Conservation (phyloP, 2,888 invertebrate genomes). For the Orthosia incerta region DNA sequence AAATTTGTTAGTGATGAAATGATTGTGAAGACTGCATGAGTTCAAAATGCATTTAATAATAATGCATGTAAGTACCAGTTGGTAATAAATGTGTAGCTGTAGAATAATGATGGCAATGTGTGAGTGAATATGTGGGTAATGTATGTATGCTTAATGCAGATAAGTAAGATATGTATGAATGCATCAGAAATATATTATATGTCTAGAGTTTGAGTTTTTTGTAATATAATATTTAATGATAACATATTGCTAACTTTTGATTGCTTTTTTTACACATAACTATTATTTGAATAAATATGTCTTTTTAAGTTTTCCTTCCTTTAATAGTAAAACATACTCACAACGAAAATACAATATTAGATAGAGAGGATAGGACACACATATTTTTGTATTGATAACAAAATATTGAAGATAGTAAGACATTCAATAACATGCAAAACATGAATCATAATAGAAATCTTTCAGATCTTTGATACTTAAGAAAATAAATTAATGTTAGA, state of each 20-base stretch:
- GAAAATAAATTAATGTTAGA: slow-evolving; percentile 27
- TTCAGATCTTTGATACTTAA: slow-evolving; percentile 12
- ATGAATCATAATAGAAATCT: slow-evolving; percentile 28
- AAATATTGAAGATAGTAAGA: slow-evolving; percentile 43
- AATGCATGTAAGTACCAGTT: slow-evolving; percentile 35
- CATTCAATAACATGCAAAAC: slow-evolving; percentile 66
- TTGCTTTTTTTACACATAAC: not conserved
- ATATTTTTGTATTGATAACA: slow-evolving; percentile 39
- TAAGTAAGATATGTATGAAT: slow-evolving; percentile 29
- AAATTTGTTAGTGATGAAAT: slow-evolving; percentile 90
- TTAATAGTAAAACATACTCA: slow-evolving; percentile 19
- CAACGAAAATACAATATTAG: slow-evolving; percentile 35
- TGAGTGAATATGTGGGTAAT: slow-evolving; percentile 32
- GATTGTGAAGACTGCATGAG: slow-evolving; percentile 77
- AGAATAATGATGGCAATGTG: slow-evolving; percentile 28
- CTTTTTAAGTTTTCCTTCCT: not conserved
- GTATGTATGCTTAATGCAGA: slow-evolving; percentile 29
- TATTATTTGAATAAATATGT: not conserved
- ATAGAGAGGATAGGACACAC: slow-evolving; percentile 40
- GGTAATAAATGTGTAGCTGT: slow-evolving; percentile 22
- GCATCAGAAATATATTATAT: slow-evolving; percentile 11
- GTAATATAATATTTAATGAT: slow-evolving; percentile 4
- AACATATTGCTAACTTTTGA: not conserved
- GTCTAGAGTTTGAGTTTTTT: slow-evolving; percentile 8
- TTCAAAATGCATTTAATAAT: slow-evolving; percentile 58